Evolutionary conservation across 2,113 vertebrate species (phyloP).

Genomic region (Mixornis gularis): DNA sequence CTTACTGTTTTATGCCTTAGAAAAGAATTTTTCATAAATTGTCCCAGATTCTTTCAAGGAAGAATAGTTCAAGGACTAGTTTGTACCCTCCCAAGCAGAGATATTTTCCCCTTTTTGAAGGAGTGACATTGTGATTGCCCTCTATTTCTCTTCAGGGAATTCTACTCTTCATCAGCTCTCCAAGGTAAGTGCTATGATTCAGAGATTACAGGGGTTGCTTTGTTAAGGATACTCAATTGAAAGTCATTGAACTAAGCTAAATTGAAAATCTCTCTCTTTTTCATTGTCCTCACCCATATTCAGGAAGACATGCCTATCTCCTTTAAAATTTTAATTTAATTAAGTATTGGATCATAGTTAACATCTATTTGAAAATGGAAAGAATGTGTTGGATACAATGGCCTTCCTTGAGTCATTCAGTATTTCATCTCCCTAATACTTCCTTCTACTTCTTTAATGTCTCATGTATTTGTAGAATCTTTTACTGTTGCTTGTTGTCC

Average conservation of each 20-base stretch:
- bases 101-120: not conserved
- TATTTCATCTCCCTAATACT: not conserved
- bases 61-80: not conserved
- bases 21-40: not conserved
- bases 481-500: not conserved
- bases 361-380: not conserved
- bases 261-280: not conserved
- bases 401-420: not conserved
- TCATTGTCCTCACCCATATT: not conserved
- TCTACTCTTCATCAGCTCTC: not conserved
- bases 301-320: not conserved
- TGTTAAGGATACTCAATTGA: conserved; percentile 4
- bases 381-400: not conserved
- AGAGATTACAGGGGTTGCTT: not conserved
- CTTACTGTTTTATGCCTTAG: not conserved
- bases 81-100: not conserved
- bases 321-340: not conserved
- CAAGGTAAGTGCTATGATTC: not conserved
- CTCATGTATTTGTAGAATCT: not conserved
- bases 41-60: not conserved
- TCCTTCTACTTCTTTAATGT: not conserved
- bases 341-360: not conserved
- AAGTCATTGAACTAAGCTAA: not conserved
- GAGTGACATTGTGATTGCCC: not conserved
- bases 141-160: not conserved